Evolutionary conservation across 2,797 vertebrate species (phyloP), one percentile per base, ranked within the genome.

Genomic region (Urophycis tenuis): DNA sequence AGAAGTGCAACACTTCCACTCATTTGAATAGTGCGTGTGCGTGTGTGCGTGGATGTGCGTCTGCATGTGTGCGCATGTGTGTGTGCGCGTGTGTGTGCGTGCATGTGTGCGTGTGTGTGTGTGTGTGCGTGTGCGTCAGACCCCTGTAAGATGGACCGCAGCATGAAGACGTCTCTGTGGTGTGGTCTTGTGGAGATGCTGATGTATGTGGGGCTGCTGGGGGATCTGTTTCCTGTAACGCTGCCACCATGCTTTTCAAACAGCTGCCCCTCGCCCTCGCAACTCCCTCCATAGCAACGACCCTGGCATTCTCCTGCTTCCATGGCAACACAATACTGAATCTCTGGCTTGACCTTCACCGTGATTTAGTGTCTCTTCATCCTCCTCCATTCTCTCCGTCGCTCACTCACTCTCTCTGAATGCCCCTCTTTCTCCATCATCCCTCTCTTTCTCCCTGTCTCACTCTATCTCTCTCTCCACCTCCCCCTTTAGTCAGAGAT

Each of bases 261-360:
- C 81, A 72, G 11, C 75, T 79, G 83, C 77, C 85, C 84, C 81
- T 89, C 83, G 76, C 86, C 3, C 81, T 81, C 77, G 75, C 83
- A 85, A 84, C 85, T 84, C 90, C 88, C 90, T 85, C 89, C 89
- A 87, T 92, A 87, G 92, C 91, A 90, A 88, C 86, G 85, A 92
- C 88, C 90, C 88, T 79, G 84, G 84, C 84, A 84, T 91, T 92
- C 87, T 89, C 81, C 89, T 87, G 92, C 91, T 92, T 90, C 91
- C 90, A 92, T 92, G 91, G 89, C 92, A 93, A 93, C 91, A 86
- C 80, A 64, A 74, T 85, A 88, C 90, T 87, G 90, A 91, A 90
- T 89, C 89, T 90, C 89, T 80, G 72, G 82, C 85, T 90, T 92
- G 92, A 93, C 92, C 92, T 91, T 93, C 90, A 89, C 85, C 86